Conservation (phyloP, 2,888 invertebrate genomes). For the Harpalus rufipes region DNA sequence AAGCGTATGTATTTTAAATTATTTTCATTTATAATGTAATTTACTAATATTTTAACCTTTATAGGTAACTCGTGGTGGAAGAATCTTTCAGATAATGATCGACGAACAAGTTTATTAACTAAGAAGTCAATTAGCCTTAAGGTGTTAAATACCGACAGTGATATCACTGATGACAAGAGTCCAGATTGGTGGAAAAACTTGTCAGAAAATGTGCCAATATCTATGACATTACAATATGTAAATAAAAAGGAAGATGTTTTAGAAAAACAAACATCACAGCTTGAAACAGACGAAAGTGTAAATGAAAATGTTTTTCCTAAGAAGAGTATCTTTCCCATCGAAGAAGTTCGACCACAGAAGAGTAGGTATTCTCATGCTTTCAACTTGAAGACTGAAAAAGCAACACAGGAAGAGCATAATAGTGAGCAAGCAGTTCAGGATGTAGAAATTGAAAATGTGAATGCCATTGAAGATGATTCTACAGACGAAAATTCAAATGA, state of each 20-base stretch:
- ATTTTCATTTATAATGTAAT: background rate
- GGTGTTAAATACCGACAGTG: conserved; percentile 2
- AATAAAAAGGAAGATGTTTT: background rate
- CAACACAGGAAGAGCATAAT: background rate
- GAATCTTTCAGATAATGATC: conserved; percentile 32
- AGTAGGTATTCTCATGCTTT: conserved; percentile 54
- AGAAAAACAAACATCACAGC: background rate
- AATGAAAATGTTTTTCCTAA: conserved; percentile 1
- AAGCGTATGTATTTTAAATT: conserved; percentile 38
- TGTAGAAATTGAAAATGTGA: background rate
- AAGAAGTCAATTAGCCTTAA: conserved; percentile 1
- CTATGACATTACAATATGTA: background rate
- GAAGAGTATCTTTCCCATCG: conserved; percentile 27
- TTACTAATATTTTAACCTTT: conserved; percentile 1
- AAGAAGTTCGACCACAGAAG: conserved; percentile 21
- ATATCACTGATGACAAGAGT: background rate
- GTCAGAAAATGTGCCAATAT: background rate
- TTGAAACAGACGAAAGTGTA: conserved; percentile 1
- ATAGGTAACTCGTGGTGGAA: conserved; percentile 60
- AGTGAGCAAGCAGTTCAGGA: background rate
- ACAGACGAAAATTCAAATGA: conserved; percentile 1
- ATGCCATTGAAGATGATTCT: background rate
- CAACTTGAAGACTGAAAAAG: conserved; percentile 20
- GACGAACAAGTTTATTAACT: background rate
- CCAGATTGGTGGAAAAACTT: conserved; percentile 53